phyloP scores from a whole-genome alignment of 1,140 invertebrate species.

The Papilio helenus region DNA sequence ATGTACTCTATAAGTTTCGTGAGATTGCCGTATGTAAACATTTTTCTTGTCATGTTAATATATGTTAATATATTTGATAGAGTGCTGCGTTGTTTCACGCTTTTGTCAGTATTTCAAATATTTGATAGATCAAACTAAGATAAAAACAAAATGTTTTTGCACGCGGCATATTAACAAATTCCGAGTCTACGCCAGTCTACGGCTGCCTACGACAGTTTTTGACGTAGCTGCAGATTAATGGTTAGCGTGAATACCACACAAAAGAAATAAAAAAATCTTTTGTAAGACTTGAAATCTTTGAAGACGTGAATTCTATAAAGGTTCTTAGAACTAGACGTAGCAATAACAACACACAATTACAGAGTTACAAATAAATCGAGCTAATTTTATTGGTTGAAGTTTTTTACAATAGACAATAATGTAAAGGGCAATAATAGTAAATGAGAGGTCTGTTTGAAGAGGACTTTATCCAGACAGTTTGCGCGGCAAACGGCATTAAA shows the following conservation, averaged over 20 bases:
- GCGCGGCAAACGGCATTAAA: neutral
- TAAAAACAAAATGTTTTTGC: neutral
- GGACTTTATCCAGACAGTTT: conserved; percentile 15
- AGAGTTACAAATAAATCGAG: neutral
- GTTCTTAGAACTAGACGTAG: neutral
- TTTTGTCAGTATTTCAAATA: too few species aligned
- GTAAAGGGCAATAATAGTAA: conserved; percentile 12
- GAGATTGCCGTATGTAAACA: neutral
- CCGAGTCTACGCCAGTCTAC: neutral
- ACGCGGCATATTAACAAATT: neutral
- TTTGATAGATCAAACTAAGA: neutral
- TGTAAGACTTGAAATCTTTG: neutral
- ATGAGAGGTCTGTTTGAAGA: conserved; percentile 17
- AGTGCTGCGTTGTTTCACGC: too few species aligned
- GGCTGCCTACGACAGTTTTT: neutral
- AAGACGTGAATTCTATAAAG: neutral
- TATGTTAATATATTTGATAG: too few species aligned
- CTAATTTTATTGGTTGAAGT: neutral
- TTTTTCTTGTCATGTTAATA: too few species aligned
- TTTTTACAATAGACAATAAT: neutral
- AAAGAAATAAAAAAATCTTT: neutral
- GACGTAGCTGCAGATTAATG: neutral
- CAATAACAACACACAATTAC: neutral
- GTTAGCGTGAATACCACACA: neutral
- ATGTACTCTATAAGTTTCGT: neutral